Conservation (phyloP, 2,797 vertebrate species). For the Coluber constrictor region DNA sequence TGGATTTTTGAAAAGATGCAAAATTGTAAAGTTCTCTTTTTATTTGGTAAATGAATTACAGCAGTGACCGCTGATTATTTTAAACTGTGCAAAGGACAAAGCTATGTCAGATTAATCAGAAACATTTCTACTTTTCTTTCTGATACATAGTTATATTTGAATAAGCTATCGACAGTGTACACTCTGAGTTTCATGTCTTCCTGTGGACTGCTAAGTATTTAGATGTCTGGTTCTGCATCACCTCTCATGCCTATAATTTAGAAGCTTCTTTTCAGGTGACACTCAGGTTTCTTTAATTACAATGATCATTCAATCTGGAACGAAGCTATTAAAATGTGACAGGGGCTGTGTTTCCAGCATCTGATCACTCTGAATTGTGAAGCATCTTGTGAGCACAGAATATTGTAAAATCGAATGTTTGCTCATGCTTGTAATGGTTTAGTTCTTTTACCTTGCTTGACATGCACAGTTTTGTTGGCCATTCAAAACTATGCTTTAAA, state of each 20-base stretch:
- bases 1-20: not conserved
- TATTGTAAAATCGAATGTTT: conserved; percentile 26
- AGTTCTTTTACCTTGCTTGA: conserved; percentile 19
- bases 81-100: not conserved
- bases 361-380: not conserved
- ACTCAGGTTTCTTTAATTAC: conserved; percentile 63
- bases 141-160: not conserved
- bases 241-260: conserved; percentile 66
- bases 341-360: conserved; percentile 18
- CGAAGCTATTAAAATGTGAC: conserved; percentile 42
- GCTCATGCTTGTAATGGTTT: conserved; percentile 2
- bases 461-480: not conserved
- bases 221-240: conserved; percentile 38
- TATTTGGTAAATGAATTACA: not conserved
- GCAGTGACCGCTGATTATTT: not conserved
- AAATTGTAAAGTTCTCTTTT: not conserved
- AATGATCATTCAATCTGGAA: conserved; percentile 51
- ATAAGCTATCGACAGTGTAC: conserved; percentile 21
- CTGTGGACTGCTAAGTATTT: conserved; percentile 57
- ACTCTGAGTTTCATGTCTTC: conserved; percentile 44
- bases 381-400: conserved; percentile 15
- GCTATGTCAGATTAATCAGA: not conserved
- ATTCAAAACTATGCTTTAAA: not conserved
- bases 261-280: conserved; percentile 54
- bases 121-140: conserved; percentile 19